Evolutionary conservation across 2,797 vertebrate genomes (phyloP).

Genomic region (Megaceryle alcyon): DNA sequence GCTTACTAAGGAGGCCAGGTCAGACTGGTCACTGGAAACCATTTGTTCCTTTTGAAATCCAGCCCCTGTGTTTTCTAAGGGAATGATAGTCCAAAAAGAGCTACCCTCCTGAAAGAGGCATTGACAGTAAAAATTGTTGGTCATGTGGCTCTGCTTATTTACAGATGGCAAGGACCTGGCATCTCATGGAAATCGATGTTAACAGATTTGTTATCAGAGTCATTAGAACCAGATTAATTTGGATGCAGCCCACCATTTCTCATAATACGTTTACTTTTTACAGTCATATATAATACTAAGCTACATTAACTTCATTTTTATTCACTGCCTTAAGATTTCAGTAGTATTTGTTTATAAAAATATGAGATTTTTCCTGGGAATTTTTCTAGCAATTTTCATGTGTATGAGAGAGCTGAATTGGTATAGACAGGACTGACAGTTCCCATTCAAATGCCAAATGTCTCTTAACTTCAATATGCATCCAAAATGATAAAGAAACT

Average conservation of each 20-base stretch:
- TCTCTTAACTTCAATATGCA: neutral
- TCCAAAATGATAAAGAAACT: neutral
- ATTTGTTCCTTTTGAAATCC: neutral
- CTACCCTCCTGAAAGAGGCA: neutral
- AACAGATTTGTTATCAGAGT: neutral
- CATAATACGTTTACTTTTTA: neutral
- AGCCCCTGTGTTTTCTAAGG: neutral
- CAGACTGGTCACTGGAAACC: neutral
- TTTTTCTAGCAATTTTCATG: neutral
- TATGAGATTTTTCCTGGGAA: neutral
- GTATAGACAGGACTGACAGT: neutral
- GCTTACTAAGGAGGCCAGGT: neutral
- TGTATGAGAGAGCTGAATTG: neutral
- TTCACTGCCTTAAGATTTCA: neutral
- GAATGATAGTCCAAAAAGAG: neutral
- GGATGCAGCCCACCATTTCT: neutral
- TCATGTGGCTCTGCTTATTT: neutral
- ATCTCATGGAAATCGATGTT: neutral
- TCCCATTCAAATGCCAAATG: constrained; percentile 37
- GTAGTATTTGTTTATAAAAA: neutral
- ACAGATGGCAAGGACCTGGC: neutral
- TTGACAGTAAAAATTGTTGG: neutral
- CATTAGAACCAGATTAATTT: neutral
- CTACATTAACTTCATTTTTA: neutral
- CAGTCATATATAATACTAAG: neutral